Base-by-base conservation (phyloP, 2,797 vertebrate species). In the Thalassophryne amazonica region DNA sequence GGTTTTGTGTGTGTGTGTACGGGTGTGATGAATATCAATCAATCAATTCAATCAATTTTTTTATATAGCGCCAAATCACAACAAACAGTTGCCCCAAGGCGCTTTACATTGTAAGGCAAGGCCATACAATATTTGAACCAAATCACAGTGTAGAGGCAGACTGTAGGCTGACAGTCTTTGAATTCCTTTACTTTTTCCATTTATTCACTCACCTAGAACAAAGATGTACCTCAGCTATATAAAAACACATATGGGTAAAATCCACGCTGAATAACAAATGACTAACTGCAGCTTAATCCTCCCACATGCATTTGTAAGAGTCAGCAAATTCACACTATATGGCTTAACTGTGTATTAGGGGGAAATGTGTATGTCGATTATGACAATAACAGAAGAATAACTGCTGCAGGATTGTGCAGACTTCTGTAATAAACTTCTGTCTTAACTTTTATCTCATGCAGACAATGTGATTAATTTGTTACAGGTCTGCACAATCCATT, bases 271-370 rank as follows among this genome's bases (percentile, higher is more conserved):
- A 31, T 17, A 77, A 68, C 60, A 85, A 76, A 79, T 60, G 73
- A 66, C 73, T 61, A 51, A 41, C 51, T 35, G 50, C 63, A 64
- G 46, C 73, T 75, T 55, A 24, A 52, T 55, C 77, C 76, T 60
- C 80, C 77, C 74, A 78, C 77, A 64, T 65, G 48, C 66, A 68
- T 54, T 69, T 52, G 59, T 34, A 71, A 85, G 84, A 88, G 74
- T 83, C 81, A 84, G 86, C 86, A 83, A 76, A 75, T 53, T 33
- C 37, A 13, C 46, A 69, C 69, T 73, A 81, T 84, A 76, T 83
- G 70, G 69, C 62, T 73, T 24, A 33, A 72, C 51, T 46, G 59
- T 65, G 71, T 74, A n/a, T 67, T 58, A 25, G 50, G 38, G 41
- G 53, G 73, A 75, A 52, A 62, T 14, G 5, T 49, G 40, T 71